Evolutionary conservation across 2,888 invertebrate species (phyloP).

Genomic region (Sabellastarte sp.): DNA sequence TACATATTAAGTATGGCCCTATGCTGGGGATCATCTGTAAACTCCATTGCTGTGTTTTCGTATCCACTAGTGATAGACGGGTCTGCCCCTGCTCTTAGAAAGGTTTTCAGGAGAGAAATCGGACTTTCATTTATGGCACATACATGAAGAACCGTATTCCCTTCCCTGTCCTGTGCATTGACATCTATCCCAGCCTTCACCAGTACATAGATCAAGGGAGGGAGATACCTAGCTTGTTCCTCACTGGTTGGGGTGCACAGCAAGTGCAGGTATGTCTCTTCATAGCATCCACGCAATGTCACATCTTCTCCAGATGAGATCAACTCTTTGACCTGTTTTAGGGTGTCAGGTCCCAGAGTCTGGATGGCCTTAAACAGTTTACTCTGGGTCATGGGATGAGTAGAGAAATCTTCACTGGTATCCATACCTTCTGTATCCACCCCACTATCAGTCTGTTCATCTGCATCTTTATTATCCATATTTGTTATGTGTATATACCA

Average conservation of each 20-base stretch:
- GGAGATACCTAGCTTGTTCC: neutral
- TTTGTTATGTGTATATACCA: too few relatives aligned
- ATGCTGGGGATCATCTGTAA: neutral
- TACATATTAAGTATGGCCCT: neutral
- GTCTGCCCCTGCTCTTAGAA: neutral
- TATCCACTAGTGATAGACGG: neutral
- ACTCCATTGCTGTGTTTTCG: neutral
- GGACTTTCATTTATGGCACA: slow-evolving; percentile 6
- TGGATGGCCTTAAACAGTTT: too few relatives aligned
- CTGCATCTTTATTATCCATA: too few relatives aligned
- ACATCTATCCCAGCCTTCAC: slow-evolving; percentile 4
- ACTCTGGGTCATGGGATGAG: too few relatives aligned
- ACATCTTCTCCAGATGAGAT: neutral
- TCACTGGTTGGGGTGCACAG: neutral
- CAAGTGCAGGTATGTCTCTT: neutral
- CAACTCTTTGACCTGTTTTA: too few relatives aligned
- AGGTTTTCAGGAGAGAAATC: neutral
- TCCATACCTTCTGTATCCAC: too few relatives aligned
- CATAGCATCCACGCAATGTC: neutral
- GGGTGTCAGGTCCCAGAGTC: too few relatives aligned
- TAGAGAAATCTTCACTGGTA: too few relatives aligned
- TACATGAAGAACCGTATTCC: slow-evolving; percentile 6
- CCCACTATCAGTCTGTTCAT: too few relatives aligned
- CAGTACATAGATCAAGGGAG: slow-evolving; percentile 1
- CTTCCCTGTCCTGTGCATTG: slow-evolving; percentile 3